Percentiles rank a stretch among this genome's conserved stretches.
These are phyloP conservation scores for Rana temporaria DNA, from an alignment of 2,113 vertebrate genomes.

Conservation along the genomic window DNA sequence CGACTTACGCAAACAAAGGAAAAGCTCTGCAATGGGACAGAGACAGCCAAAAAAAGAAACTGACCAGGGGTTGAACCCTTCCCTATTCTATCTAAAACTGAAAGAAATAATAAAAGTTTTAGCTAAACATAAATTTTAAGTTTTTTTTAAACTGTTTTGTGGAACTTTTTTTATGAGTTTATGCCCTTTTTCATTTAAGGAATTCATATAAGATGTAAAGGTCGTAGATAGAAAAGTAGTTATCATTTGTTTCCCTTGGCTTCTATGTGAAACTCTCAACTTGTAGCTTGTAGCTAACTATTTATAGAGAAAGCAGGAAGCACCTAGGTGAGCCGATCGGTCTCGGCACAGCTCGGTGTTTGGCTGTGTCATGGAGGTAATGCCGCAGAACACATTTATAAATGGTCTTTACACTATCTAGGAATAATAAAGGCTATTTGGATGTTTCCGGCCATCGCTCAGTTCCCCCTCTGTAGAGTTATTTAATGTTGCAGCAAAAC, in stretches of 20 bases:
- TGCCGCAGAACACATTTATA: conserved; percentile 37
- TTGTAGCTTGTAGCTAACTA: background rate
- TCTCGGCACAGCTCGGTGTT: background rate
- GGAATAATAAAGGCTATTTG: conserved; percentile 18
- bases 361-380: conserved; percentile 34
- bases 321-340: background rate
- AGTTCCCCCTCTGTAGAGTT: background rate
- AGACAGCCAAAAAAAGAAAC: no score
- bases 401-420: background rate
- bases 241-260: background rate
- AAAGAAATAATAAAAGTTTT: no score
- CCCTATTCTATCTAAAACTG: no score
- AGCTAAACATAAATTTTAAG: no score
- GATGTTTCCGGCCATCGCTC: conserved; percentile 12
- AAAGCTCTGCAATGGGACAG: no score
- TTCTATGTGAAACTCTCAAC: background rate
- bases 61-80: no score
- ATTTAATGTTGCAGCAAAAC: conserved; percentile 22
- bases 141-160: no score
- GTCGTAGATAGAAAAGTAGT: no score
- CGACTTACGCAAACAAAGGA: no score
- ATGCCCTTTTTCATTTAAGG: no score
- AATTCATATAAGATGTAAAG: no score
- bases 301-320: background rate
- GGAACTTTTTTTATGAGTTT: no score